Evolutionary conservation across 2,888 invertebrate species (phyloP).

Genomic region (Eucriotettix oculatus): DNA sequence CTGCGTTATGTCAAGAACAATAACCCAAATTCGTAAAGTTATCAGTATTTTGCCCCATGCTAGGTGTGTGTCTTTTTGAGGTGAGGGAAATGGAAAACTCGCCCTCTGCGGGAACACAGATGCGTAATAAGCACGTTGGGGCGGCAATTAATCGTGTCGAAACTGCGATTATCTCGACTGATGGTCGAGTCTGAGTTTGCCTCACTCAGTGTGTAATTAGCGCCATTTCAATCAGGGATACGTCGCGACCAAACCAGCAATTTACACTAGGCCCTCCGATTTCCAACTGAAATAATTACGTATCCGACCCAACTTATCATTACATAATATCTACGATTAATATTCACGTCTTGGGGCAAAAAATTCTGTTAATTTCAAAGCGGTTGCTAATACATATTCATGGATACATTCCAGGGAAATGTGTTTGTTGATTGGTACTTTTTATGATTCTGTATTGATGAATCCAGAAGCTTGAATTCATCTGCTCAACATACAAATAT

Average conservation of each 20-base stretch:
- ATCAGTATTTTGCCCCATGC: too few relatives aligned
- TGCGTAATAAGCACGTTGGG: neutral
- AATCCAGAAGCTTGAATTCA: too few relatives aligned
- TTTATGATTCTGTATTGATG: too few relatives aligned
- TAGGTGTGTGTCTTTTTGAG: too few relatives aligned
- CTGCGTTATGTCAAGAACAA: too few relatives aligned
- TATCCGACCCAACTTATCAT: neutral
- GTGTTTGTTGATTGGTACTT: too few relatives aligned
- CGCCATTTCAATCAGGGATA: slow-evolving; percentile 7
- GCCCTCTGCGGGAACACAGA: neutral
- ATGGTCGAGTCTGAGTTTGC: neutral
- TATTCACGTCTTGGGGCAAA: neutral
- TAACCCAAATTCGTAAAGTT: too few relatives aligned
- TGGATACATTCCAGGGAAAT: neutral
- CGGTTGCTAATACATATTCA: neutral
- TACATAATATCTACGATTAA: neutral
- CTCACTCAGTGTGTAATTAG: slow-evolving; percentile 3
- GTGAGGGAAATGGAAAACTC: neutral
- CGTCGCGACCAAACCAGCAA: neutral
- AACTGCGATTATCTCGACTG: neutral
- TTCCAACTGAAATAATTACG: neutral
- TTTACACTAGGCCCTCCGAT: neutral
- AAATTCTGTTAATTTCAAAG: neutral
- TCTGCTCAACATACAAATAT: too few relatives aligned
- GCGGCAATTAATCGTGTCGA: neutral